A percentile compares a stretch with the other conserved stretches of the same genome.
Conservation (phyloP, 2,113 vertebrate species). For the Lutjanus erythropterus region DNA sequence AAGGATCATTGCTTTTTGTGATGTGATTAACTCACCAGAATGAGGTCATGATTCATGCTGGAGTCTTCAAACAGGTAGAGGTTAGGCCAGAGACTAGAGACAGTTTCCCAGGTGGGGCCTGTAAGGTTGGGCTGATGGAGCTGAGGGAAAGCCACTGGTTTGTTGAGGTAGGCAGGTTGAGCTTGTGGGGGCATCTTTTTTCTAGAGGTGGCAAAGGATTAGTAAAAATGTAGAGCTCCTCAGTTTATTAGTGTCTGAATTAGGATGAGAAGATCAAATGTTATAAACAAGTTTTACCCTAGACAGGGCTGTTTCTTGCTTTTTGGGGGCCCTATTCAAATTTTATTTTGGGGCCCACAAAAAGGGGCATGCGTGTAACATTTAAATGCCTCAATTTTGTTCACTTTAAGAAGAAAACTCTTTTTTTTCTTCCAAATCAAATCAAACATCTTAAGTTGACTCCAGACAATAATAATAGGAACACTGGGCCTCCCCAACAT, state of each 20-base stretch:
- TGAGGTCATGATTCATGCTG: constrained; percentile 67
- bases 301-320: too few species aligned
- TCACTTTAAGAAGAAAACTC: too few species aligned
- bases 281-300: not conserved
- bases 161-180: constrained; percentile 8
- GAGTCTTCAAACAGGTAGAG: constrained; percentile 58
- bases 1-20: constrained; percentile 65
- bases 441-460: too few species aligned
- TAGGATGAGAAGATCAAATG: not conserved
- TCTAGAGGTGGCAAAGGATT: not conserved
- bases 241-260: not conserved
- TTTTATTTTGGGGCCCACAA: too few species aligned
- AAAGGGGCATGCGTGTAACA: too few species aligned
- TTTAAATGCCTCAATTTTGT: too few species aligned
- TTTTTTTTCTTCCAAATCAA: too few species aligned
- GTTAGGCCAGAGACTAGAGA: constrained; percentile 35
- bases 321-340: too few species aligned
- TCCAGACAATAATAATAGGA: too few species aligned
- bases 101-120: constrained; percentile 56
- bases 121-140: not conserved
- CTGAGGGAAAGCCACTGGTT: constrained; percentile 1
- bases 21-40: constrained; percentile 72
- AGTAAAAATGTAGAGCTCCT: not conserved
- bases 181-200: not conserved
- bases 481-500: too few species aligned